Evolutionary conservation across 2,113 vertebrate species (phyloP).

Genomic region (Tangachromis dhanisi): DNA sequence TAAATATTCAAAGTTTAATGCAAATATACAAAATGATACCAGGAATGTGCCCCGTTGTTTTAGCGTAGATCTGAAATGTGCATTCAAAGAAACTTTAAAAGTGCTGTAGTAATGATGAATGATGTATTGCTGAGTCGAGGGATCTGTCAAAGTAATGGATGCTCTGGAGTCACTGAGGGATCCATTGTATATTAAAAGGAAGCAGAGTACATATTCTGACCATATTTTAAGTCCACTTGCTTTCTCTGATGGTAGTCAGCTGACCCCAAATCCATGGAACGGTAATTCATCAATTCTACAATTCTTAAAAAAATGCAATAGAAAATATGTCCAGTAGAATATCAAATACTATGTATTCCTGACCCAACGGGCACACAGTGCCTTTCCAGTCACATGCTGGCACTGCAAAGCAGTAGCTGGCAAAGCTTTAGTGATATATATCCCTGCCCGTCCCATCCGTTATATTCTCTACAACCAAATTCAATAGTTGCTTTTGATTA

Average conservation of each 20-base stretch:
- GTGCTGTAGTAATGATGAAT: conserved; percentile 33
- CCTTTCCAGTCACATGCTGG: not conserved
- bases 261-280: not conserved
- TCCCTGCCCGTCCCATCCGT: not conserved
- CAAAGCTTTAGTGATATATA: not conserved
- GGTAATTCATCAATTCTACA: not conserved
- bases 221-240: not conserved
- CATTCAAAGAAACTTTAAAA: conserved; percentile 10
- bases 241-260: not conserved
- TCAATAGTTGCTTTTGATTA: not conserved
- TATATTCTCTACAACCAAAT: not conserved
- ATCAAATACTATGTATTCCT: not conserved
- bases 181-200: conserved; percentile 4
- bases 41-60: not conserved
- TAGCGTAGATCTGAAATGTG: not conserved
- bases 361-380: not conserved
- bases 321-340: not conserved
- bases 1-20: not conserved
- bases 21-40: not conserved
- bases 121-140: conserved; percentile 19
- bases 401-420: not conserved
- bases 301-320: not conserved
- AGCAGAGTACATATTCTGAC: not conserved
- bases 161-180: conserved; percentile 2
- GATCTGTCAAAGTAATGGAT: conserved; percentile 47